A percentile compares a stretch with the other conserved stretches of the same genome.
These are phyloP conservation scores for Synergus umbraculus DNA, from an alignment of 2,888 invertebrate species.

Conservation along the genomic window DNA sequence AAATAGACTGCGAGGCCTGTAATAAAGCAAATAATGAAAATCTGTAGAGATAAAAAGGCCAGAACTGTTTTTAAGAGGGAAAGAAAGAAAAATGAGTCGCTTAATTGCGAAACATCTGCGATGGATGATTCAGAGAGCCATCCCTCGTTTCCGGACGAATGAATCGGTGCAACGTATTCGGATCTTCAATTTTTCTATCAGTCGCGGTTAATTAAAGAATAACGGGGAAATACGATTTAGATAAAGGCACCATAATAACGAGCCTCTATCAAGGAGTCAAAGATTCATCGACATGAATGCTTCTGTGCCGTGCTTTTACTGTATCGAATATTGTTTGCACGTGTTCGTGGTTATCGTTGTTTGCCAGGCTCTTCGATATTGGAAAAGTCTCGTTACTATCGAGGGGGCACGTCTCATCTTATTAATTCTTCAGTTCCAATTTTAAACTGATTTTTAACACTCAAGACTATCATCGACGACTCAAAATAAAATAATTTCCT, in stretches of 20 bases:
- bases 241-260: slow-evolving; percentile 52
- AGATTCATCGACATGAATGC: slow-evolving; percentile 54
- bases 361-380: slow-evolving; percentile 33
- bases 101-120: not conserved
- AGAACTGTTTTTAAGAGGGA: not conserved
- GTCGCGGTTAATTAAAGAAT: slow-evolving; percentile 53
- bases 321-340: slow-evolving; percentile 55
- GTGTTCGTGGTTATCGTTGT: slow-evolving; percentile 55
- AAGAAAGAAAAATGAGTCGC: not conserved
- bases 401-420: slow-evolving; percentile 1
- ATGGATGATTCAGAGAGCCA: not conserved
- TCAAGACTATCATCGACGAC: not conserved
- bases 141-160: not conserved
- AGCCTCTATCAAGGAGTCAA: slow-evolving; percentile 55
- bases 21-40: not conserved
- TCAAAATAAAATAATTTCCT: not conserved
- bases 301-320: slow-evolving; percentile 46
- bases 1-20: too few relatives aligned
- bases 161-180: not conserved
- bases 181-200: slow-evolving; percentile 47
- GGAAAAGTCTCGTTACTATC: not conserved
- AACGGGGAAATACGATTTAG: slow-evolving; percentile 56
- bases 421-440: not conserved
- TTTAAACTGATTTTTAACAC: not conserved
- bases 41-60: not conserved